A percentile compares a stretch with the other conserved stretches of the same genome.
Conservation (phyloP, 1,140 invertebrate species). For the Palaemon carinicauda region DNA sequence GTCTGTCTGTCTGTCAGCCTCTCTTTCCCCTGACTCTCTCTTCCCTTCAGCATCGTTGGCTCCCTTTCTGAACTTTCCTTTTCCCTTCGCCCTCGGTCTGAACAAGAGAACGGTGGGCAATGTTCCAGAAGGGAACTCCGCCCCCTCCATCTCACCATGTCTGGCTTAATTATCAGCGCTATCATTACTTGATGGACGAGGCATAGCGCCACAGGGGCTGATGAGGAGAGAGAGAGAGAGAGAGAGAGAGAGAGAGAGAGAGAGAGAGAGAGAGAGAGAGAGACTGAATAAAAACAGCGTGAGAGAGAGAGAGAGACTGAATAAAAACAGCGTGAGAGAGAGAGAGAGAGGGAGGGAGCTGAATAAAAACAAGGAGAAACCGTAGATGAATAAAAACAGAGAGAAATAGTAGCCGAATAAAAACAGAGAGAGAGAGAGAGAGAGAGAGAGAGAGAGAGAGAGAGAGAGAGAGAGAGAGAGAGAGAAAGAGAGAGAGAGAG, state of each 20-base stretch:
- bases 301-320: neutral
- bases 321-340: neutral
- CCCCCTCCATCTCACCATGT: constrained; percentile 12
- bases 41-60: too few species aligned
- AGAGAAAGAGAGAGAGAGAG: too few species aligned
- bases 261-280: neutral
- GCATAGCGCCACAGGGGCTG: neutral
- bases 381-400: neutral
- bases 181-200: constrained; percentile 28
- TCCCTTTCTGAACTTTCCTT: too few species aligned
- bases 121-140: neutral
- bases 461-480: too few species aligned
- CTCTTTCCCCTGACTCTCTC: too few species aligned
- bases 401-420: neutral
- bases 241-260: neutral
- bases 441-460: too few species aligned
- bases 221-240: neutral
- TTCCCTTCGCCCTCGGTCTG: too few species aligned
- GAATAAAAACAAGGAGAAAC: neutral
- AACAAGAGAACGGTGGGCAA: neutral
- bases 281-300: neutral
- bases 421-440: too few species aligned
- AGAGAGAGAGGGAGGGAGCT: neutral
- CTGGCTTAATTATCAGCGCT: constrained; percentile 20
- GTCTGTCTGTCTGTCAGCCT: too few species aligned